A percentile compares a stretch with the other conserved stretches of the same genome.
These are phyloP conservation scores for Thomomys bottae DNA, from an alignment of 2,113 vertebrate species.

Conservation along the genomic window DNA sequence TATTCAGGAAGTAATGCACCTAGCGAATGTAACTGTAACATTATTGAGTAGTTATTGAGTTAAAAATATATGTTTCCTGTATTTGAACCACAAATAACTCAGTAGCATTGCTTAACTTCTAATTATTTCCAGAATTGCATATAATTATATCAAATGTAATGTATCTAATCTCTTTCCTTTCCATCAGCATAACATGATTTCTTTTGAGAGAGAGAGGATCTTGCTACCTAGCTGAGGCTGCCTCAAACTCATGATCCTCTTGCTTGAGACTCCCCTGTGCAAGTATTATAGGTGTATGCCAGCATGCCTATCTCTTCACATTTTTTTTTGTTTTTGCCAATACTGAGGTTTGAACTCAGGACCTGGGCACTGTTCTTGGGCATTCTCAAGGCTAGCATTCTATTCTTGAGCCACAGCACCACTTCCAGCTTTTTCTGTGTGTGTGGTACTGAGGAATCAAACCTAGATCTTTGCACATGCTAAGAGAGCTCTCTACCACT, in stretches of 20 bases:
- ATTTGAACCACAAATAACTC: conserved; percentile 40
- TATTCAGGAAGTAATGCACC: too few relatives aligned
- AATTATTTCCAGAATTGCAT: conserved; percentile 60
- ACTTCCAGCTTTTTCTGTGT: too few relatives aligned
- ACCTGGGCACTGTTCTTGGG: too few relatives aligned
- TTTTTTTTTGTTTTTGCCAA: too few relatives aligned
- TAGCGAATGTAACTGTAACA: too few relatives aligned
- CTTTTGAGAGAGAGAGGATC: background rate
- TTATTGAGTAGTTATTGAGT: background rate
- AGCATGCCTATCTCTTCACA: background rate
- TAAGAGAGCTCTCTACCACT: too few relatives aligned
- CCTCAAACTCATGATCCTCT: background rate
- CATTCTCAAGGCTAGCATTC: too few relatives aligned
- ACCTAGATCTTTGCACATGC: too few relatives aligned
- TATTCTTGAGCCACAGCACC: too few relatives aligned
- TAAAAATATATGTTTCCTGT: background rate
- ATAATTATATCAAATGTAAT: background rate
- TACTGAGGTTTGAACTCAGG: too few relatives aligned
- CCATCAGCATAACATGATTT: background rate
- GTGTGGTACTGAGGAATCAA: too few relatives aligned
- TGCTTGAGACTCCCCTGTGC: too few relatives aligned
- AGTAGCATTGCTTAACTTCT: conserved; percentile 36
- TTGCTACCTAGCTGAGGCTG: background rate
- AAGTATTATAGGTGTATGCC: background rate
- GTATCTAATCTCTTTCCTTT: background rate